Evolutionary conservation across 2,797 vertebrate species (phyloP).

Genomic region (Eospalax fontanierii): DNA sequence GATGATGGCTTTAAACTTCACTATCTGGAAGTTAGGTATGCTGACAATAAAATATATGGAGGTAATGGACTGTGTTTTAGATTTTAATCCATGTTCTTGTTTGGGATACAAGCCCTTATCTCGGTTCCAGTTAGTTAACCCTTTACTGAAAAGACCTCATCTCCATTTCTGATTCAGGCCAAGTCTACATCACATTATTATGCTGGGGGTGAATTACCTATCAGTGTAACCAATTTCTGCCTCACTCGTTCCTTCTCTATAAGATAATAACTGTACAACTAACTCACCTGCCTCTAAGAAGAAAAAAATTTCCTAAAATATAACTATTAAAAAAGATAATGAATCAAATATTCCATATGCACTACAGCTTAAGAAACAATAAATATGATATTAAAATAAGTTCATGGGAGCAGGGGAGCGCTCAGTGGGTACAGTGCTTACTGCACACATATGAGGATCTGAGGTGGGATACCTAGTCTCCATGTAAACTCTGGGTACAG

Average conservation of each 20-base stretch:
- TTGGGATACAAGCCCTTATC: slow-evolving; percentile 22
- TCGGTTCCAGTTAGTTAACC: slow-evolving; percentile 59
- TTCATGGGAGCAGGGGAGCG: not conserved
- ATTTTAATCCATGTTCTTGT: slow-evolving; percentile 60
- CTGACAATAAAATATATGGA: slow-evolving; percentile 52
- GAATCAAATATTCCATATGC: not conserved
- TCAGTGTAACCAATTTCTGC: not conserved
- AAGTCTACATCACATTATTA: not conserved
- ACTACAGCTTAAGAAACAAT: slow-evolving; percentile 54
- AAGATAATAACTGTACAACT: not conserved
- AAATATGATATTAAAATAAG: slow-evolving; percentile 43
- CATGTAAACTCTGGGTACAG: not conserved
- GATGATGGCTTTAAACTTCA: slow-evolving; percentile 48
- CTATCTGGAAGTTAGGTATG: slow-evolving; percentile 14
- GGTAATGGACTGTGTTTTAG: slow-evolving; percentile 51
- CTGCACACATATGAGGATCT: not conserved
- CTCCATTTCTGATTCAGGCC: not conserved
- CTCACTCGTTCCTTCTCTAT: not conserved
- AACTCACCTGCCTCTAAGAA: not conserved
- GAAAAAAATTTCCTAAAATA: not conserved
- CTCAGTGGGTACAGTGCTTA: not conserved
- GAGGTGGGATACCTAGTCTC: not conserved
- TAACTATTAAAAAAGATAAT: not conserved
- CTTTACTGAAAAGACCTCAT: slow-evolving; percentile 3
- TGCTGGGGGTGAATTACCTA: not conserved